Evolutionary conservation across 1,140 invertebrate species (phyloP).

Genomic region (Drosophila albomicans): DNA sequence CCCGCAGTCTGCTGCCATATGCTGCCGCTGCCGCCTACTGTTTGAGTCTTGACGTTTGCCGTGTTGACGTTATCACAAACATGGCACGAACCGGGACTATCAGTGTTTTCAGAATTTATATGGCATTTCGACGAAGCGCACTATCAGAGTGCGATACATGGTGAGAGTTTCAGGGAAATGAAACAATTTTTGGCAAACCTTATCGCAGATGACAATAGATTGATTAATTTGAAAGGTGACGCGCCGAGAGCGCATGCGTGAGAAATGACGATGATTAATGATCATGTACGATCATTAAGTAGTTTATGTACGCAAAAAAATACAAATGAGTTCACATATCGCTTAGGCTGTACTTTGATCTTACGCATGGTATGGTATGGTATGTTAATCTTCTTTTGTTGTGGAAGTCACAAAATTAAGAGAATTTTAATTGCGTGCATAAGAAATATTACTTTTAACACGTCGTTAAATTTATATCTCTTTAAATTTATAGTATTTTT

Average conservation of each 20-base stretch:
- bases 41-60: not conserved
- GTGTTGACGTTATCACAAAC: conserved; percentile 33
- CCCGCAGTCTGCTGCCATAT: not conserved
- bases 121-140: conserved; percentile 44
- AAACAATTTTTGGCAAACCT: conserved; percentile 39
- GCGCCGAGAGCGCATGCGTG: conserved; percentile 13
- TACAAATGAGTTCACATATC: too few relatives aligned
- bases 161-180: conserved; percentile 44
- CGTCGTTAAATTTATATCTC: too few relatives aligned
- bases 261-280: not conserved
- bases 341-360: too few relatives aligned
- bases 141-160: conserved; percentile 51
- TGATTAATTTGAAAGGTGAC: conserved; percentile 28
- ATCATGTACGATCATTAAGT: too few relatives aligned
- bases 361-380: too few relatives aligned
- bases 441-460: too few relatives aligned
- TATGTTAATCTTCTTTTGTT: too few relatives aligned
- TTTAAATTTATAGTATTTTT: too few relatives aligned
- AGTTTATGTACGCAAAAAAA: too few relatives aligned
- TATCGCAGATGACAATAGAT: conserved; percentile 34
- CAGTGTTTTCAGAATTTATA: conserved; percentile 44
- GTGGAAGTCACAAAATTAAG: too few relatives aligned
- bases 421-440: too few relatives aligned
- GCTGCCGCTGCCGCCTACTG: not conserved
- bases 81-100: conserved; percentile 26